A percentile compares a stretch with the other conserved stretches of the same genome.
Conservation (phyloP, 1,140 invertebrate species). For the Drosophila carrolli region DNA sequence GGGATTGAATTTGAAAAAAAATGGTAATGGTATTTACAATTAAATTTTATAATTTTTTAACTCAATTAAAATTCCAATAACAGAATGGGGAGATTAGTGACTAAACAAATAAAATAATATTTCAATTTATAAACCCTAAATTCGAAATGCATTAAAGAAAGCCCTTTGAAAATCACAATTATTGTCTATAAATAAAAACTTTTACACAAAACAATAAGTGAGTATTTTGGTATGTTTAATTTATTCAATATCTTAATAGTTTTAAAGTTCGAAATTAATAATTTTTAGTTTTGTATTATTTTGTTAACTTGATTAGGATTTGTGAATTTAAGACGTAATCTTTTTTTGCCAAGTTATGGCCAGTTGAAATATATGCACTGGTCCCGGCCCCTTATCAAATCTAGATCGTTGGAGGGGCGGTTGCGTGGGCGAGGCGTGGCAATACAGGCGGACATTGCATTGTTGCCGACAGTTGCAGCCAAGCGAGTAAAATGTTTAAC, state of each 20-base stretch:
- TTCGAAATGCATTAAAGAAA: no score
- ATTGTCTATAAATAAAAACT: no score
- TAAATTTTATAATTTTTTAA: neutral
- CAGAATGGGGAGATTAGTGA: neutral
- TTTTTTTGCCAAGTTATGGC: conserved; percentile 19
- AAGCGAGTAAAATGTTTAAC: conserved; percentile 74
- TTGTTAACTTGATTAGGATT: neutral
- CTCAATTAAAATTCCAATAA: no score
- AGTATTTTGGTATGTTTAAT: no score
- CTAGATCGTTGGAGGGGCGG: neutral
- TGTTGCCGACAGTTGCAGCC: conserved; percentile 69
- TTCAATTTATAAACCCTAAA: neutral
- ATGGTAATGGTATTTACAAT: neutral
- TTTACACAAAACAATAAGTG: no score
- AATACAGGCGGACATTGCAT: conserved; percentile 60
- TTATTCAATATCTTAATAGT: no score
- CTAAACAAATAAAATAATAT: neutral
- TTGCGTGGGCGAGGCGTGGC: conserved; percentile 7
- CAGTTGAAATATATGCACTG: conserved; percentile 41
- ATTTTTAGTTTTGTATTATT: no score
- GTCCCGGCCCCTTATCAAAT: conserved; percentile 33
- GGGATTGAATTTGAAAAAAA: no score
- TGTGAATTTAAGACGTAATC: neutral
- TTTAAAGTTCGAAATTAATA: no score
- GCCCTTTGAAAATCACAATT: no score